Evolutionary conservation across 1,140 invertebrate species (phyloP).

Genomic region (Orius laevigatus): DNA sequence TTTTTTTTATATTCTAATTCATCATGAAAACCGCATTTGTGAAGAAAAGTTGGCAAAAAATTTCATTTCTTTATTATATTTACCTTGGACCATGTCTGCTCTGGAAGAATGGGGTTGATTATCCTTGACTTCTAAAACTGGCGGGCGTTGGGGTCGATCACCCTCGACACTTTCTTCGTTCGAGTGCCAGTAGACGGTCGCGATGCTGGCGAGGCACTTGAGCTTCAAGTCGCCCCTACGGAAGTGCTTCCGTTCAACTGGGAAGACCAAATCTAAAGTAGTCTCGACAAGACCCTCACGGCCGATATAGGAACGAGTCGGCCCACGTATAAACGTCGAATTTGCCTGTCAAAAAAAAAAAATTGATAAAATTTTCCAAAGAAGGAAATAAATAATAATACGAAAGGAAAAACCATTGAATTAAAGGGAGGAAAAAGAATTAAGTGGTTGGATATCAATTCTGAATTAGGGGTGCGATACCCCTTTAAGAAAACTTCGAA

Average conservation of each 20-base stretch:
- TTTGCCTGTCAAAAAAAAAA: constrained; percentile 30
- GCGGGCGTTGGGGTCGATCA: constrained; percentile 40
- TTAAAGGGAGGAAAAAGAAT: constrained; percentile 3
- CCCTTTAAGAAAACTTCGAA: background rate
- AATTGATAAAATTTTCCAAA: background rate
- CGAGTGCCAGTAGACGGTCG: constrained; percentile 61
- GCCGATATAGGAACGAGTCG: constrained; percentile 26
- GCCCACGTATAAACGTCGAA: constrained; percentile 31
- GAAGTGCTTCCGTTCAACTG: constrained; percentile 57
- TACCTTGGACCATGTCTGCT: constrained; percentile 32
- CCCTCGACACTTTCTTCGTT: constrained; percentile 70
- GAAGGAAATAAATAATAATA: constrained; percentile 4
- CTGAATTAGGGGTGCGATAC: background rate
- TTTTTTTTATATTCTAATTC: no score
- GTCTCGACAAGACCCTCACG: constrained; percentile 52
- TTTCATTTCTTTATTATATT: no score
- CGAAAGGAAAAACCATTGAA: no score
- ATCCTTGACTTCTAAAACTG: constrained; percentile 43
- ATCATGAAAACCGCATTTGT: no score
- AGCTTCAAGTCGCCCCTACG: constrained; percentile 65
- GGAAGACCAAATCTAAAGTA: constrained; percentile 50
- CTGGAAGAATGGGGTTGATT: constrained; percentile 30
- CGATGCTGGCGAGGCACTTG: constrained; percentile 74
- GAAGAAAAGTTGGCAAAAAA: no score
- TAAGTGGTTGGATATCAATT: background rate